These are phyloP conservation scores for Agrotis exclamationis DNA, from an alignment of 2,888 invertebrate species.

Conservation along the genomic window DNA sequence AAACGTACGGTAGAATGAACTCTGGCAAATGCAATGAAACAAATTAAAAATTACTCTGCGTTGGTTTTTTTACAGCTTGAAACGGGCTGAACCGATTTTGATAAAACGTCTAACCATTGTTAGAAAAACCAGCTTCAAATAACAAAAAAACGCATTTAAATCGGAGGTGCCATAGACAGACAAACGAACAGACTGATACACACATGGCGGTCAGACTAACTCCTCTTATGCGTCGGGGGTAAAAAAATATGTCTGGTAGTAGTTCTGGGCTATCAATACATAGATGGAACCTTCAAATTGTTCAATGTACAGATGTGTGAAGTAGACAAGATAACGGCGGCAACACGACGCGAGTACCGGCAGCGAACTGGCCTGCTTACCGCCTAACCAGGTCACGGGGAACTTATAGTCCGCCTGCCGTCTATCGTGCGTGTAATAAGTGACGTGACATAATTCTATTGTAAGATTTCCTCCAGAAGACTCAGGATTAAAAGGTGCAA, in stretches of 20 bases:
- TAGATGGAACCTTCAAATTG: constrained; percentile 18
- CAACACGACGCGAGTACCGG: constrained; percentile 58
- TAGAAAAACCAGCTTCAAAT: too few relatives aligned
- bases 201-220: too few relatives aligned
- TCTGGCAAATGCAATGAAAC: too few relatives aligned
- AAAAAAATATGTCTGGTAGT: background rate
- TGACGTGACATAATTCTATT: constrained; percentile 77
- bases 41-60: too few relatives aligned
- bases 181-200: too few relatives aligned
- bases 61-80: too few relatives aligned
- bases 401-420: constrained; percentile 65
- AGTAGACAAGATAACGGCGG: constrained; percentile 74
- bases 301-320: constrained; percentile 59
- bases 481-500: background rate
- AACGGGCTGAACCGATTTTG: too few relatives aligned
- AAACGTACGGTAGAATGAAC: background rate
- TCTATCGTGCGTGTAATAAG: constrained; percentile 70
- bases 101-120: too few relatives aligned
- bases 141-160: too few relatives aligned
- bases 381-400: constrained; percentile 78
- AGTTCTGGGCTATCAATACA: background rate
- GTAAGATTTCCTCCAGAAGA: constrained; percentile 54
- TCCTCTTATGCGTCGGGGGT: too few relatives aligned
- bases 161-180: too few relatives aligned
- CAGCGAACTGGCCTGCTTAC: constrained; percentile 72